Evolutionary conservation across 2,888 invertebrate species (phyloP).

Genomic region (Hymenopus coronatus): DNA sequence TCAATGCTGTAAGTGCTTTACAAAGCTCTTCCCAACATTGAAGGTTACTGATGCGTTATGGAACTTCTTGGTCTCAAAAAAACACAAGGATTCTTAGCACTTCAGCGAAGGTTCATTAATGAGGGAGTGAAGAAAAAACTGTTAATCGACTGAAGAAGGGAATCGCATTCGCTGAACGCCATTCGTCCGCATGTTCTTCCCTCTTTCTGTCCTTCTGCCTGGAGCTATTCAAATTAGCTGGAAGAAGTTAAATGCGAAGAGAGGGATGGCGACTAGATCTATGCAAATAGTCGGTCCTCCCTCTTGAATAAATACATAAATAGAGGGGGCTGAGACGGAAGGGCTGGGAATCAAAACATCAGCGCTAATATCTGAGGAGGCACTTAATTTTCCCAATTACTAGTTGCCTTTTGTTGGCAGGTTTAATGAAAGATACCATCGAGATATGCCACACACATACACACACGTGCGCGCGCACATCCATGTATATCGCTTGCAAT

Average conservation of each 20-base stretch:
- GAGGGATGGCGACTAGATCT: not conserved
- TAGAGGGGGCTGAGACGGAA: slow-evolving; percentile 1
- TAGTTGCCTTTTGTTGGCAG: slow-evolving; percentile 16
- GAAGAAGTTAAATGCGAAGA: slow-evolving; percentile 10
- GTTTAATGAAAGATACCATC: slow-evolving; percentile 16
- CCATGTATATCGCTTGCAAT: not conserved
- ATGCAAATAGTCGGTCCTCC: slow-evolving; percentile 11
- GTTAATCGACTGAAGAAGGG: slow-evolving; percentile 7
- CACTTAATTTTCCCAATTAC: slow-evolving; percentile 20
- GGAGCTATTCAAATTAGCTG: slow-evolving; percentile 14
- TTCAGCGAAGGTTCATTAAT: not conserved
- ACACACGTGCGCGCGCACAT: not conserved
- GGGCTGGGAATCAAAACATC: slow-evolving; percentile 19
- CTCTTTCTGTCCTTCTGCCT: not conserved
- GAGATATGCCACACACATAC: not conserved
- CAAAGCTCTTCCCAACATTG: not conserved
- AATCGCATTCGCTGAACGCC: not conserved
- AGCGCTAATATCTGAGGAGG: slow-evolving; percentile 9
- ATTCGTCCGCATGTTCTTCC: not conserved
- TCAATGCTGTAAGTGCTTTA: not conserved
- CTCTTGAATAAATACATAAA: slow-evolving; percentile 15
- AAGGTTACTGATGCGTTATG: not conserved
- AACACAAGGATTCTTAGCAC: not conserved
- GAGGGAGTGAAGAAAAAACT: not conserved
- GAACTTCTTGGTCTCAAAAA: not conserved